Base-by-base conservation (phyloP, 1,140 invertebrate genomes). In the Caenorhabditis inopinata region DNA sequence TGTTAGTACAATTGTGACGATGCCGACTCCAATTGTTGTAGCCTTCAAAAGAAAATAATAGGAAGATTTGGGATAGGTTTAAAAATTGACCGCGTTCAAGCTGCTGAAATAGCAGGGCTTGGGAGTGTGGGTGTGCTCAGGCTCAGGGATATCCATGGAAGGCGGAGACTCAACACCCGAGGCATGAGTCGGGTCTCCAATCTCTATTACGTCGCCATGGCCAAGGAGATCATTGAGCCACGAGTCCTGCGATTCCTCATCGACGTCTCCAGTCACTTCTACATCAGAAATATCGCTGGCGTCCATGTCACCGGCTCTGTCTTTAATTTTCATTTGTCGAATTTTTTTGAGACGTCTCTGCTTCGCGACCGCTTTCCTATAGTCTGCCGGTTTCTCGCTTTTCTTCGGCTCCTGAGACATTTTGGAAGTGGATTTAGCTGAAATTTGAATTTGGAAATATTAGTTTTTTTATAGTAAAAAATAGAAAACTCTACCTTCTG, bases 361-460 rank as follows among this genome's bases (percentile, higher is more conserved):
- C 32, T 68, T 68, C 5, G 58, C 58, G 3, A 68, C 58, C 32
- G 58, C 58, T 25, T 68, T 68, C n/a, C 38, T 68, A 16, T 38
- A 68, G 9, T 68, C 58, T 2, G 6, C 58, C 1, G 58, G 9
- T 38, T 68, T 68, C 12, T 27, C 58, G 58, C 11, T 27, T 42
- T 42, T 68, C 32, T 68, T 68, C 58, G 58, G 58, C 21, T 29
- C n/a, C n/a, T 68, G 32, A 18, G 58, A 68, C 58, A 68, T 68
- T 68, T 14, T 38, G 25, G 51, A 58, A 58, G 51, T 58, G 58
- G 58, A 68, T 68, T 68, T 32, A 68, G 29, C 58, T 68, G 58
- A 18, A 68, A 38, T 0, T 45, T 45, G n/a, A n/a, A n/a, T 42
- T 42, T 7, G 38, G 14, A 42, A 42, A 42, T 7, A 42, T 42